A percentile compares a stretch with the other conserved stretches of the same genome.
Evolutionary conservation across 2,797 vertebrate genomes (phyloP).

Genomic region (Scleropages formosus): DNA sequence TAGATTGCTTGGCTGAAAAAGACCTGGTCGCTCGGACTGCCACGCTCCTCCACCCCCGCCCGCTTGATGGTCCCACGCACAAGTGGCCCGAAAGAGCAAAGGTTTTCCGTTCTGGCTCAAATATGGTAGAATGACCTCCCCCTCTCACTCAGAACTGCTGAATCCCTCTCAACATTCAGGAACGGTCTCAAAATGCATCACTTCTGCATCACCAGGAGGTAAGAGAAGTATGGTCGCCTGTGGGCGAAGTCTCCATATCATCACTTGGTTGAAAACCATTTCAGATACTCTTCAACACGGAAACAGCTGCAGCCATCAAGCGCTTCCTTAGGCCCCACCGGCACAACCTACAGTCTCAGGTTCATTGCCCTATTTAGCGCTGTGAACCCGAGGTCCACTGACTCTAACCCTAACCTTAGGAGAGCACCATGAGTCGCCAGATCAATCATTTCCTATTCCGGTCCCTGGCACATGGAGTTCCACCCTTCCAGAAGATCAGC

Average conservation of each 20-base stretch:
- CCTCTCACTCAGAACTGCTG: no score
- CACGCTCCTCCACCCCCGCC: no score
- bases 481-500: conserved; percentile 10
- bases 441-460: conserved; percentile 3
- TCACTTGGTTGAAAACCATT: background rate
- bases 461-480: background rate
- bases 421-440: conserved; percentile 20
- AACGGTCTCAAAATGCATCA: no score
- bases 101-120: no score
- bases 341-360: conserved; percentile 19
- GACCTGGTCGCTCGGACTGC: no score
- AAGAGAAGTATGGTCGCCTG: background rate
- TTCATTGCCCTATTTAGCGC: conserved; percentile 19
- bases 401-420: background rate
- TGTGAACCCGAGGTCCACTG: background rate
- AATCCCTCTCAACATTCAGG: no score
- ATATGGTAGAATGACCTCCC: no score
- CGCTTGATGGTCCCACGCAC: no score
- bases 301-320: conserved; percentile 25
- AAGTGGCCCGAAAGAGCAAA: no score
- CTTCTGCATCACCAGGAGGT: background rate
- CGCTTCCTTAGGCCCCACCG: background rate
- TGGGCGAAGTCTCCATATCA: background rate
- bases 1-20: no score
- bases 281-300: conserved; percentile 13